Evolutionary conservation across 2,797 vertebrate genomes (phyloP), one percentile per base, ranked within the genome.

Genomic region (Esox lucius): DNA sequence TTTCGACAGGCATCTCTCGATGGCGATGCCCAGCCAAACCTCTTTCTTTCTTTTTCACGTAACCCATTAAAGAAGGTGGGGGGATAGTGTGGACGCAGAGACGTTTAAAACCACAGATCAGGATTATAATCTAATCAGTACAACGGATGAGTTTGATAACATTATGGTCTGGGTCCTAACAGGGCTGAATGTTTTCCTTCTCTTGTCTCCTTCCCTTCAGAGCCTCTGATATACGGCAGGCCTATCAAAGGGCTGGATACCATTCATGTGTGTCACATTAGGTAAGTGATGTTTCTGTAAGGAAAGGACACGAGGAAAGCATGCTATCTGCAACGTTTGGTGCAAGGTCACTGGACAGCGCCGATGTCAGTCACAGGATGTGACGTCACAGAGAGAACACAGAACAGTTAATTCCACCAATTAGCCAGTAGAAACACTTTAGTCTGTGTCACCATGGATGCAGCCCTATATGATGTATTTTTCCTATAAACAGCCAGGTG

Each of bases 1-100:
- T 80, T 81, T 67, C 19, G 42, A 89, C 93, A 93, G 92, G 91
- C 92, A 93, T 84, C 91, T 92, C 81, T 74, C 76, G 82, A 84
- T 80, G 85, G 91, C 1, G 92, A 90, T 94, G 93, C 91, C 93
- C 91, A 87, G 92, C 92, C 92, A 94, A 93, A 90, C 88, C 91
- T 93, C 92, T 91, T 93, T 93, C 92, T 92, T 93, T 92, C 91
- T 93, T 93, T 84, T 78, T 49, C 91, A 48, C 33, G 67, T 17
- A 35, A 33, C n/a, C 31, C 65, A 3, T 42, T 42, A 7, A 8
- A 67, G 65, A 19, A 33, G 72, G 61, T 69, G 76, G 78, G 69
- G 1, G 59, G 77, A 86, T 79, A 81, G 33, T 46, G 42, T 78
- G 33, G 13, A 70, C 51, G 24, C 26, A 5, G 46, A 15, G 80